A percentile compares a stretch with the other conserved stretches of the same genome.
phyloP scores from a whole-genome alignment of 2,888 invertebrate genomes.

The Trichogramma evanescens region DNA sequence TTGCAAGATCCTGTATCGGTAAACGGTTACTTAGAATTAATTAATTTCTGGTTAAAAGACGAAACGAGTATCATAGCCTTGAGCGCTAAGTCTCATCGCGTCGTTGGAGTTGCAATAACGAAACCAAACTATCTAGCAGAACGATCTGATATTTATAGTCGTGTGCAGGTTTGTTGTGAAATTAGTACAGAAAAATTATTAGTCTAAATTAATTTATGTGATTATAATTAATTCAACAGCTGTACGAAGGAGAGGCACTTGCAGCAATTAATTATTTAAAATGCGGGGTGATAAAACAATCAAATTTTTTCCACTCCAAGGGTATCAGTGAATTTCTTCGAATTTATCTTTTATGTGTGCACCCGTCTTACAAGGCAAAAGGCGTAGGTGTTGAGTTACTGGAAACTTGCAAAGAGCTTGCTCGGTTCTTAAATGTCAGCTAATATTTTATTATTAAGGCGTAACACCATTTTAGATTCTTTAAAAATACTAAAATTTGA shows the following conservation, averaged over 20 bases:
- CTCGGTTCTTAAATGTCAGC: slow-evolving; percentile 13
- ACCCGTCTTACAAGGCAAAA: slow-evolving; percentile 34
- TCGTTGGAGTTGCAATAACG: slow-evolving; percentile 32
- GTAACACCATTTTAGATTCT: neutral
- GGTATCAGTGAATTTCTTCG: slow-evolving; percentile 27
- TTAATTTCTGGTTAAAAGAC: slow-evolving; percentile 36
- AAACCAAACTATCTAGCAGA: slow-evolving; percentile 29
- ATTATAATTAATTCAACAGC: slow-evolving; percentile 21
- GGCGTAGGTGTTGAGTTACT: slow-evolving; percentile 29
- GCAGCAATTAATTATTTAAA: slow-evolving; percentile 30
- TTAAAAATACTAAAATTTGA: slow-evolving; percentile 6
- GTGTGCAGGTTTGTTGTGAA: slow-evolving; percentile 29
- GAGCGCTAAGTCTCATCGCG: slow-evolving; percentile 32
- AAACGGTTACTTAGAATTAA: slow-evolving; percentile 27
- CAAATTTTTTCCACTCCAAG: slow-evolving; percentile 27
- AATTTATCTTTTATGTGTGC: slow-evolving; percentile 35
- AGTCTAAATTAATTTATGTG: too few relatives aligned
- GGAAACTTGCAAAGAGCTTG: slow-evolving; percentile 26
- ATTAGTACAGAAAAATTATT: too few relatives aligned
- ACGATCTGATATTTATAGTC: slow-evolving; percentile 31
- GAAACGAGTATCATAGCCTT: slow-evolving; percentile 36
- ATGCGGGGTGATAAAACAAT: slow-evolving; percentile 26
- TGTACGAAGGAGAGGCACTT: slow-evolving; percentile 28
- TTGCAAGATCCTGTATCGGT: slow-evolving; percentile 29
- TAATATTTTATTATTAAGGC: neutral